Evolutionary conservation across 1,140 invertebrate species (phyloP).

Genomic region (Luehdorfia chinensis): DNA sequence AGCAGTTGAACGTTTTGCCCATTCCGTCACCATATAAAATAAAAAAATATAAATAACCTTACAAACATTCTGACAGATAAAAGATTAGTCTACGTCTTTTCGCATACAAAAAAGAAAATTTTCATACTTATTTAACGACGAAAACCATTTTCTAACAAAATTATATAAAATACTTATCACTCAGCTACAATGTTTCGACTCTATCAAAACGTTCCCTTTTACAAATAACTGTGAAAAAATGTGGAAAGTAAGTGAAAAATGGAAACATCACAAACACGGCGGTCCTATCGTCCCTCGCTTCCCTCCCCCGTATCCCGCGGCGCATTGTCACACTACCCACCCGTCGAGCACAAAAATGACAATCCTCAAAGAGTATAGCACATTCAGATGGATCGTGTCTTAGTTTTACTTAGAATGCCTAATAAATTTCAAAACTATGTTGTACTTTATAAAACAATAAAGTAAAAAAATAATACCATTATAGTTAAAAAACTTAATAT

Average conservation of each 20-base stretch:
- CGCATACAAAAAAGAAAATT: too few species aligned
- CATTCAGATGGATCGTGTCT: conserved; percentile 1
- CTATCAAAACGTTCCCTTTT: conserved; percentile 38
- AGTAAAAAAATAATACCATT: too few species aligned
- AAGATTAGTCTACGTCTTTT: too few species aligned
- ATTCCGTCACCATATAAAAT: too few species aligned
- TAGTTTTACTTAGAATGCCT: too few species aligned
- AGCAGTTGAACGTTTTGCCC: too few species aligned
- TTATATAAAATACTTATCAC: conserved; percentile 1
- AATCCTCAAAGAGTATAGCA: conserved; percentile 36
- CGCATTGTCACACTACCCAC: conserved; percentile 51
- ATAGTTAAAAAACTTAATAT: too few species aligned
- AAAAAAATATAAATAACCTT: too few species aligned
- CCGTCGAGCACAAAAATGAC: conserved; percentile 47
- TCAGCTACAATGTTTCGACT: conserved; percentile 19
- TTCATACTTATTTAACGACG: too few species aligned
- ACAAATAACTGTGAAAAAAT: conserved; percentile 40
- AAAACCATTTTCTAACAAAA: neutral
- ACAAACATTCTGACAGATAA: too few species aligned
- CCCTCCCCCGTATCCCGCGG: conserved; percentile 20
- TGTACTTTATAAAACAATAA: too few species aligned
- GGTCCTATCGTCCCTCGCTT: conserved; percentile 12
- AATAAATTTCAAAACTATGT: too few species aligned
- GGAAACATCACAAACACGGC: conserved; percentile 55
- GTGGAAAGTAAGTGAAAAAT: conserved; percentile 57